These are phyloP conservation scores for Pterostichus madidus DNA, from an alignment of 2,888 invertebrate genomes.

Conservation along the genomic window DNA sequence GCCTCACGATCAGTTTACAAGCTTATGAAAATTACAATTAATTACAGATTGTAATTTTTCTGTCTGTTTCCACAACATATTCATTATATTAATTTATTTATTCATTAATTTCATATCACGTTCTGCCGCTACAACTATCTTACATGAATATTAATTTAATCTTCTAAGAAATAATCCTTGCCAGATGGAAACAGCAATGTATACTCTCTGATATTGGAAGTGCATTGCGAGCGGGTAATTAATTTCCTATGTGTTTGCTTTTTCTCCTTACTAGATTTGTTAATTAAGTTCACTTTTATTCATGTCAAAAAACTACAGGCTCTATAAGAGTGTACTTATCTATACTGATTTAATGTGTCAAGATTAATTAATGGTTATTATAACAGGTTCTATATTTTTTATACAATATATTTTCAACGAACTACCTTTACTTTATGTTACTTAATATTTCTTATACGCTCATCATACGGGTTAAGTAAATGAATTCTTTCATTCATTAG, in stretches of 20 bases:
- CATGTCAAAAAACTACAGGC: too few species aligned
- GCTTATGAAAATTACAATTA: slow-evolving; percentile 24
- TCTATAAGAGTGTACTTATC: too few species aligned
- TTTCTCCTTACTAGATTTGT: not conserved
- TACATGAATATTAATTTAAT: slow-evolving; percentile 40
- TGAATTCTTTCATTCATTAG: too few species aligned
- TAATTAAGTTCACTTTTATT: not conserved
- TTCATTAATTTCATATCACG: slow-evolving; percentile 55
- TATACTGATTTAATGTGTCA: too few species aligned
- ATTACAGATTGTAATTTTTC: slow-evolving; percentile 47
- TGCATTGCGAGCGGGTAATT: not conserved
- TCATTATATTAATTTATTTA: slow-evolving; percentile 52
- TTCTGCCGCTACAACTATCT: slow-evolving; percentile 9
- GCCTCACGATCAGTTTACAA: not conserved
- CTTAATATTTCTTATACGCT: too few species aligned
- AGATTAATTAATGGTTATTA: too few species aligned
- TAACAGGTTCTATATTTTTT: too few species aligned
- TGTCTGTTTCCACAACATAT: slow-evolving; percentile 2
- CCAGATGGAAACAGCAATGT: not conserved
- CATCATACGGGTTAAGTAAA: too few species aligned
- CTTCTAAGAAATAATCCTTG: slow-evolving; percentile 17
- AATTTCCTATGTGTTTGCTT: not conserved
- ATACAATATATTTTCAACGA: too few species aligned
- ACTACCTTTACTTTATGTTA: too few species aligned
- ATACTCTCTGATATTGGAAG: not conserved